These are phyloP conservation scores for Machimus rusticus DNA, from an alignment of 2,888 invertebrate genomes.

Conservation along the genomic window DNA sequence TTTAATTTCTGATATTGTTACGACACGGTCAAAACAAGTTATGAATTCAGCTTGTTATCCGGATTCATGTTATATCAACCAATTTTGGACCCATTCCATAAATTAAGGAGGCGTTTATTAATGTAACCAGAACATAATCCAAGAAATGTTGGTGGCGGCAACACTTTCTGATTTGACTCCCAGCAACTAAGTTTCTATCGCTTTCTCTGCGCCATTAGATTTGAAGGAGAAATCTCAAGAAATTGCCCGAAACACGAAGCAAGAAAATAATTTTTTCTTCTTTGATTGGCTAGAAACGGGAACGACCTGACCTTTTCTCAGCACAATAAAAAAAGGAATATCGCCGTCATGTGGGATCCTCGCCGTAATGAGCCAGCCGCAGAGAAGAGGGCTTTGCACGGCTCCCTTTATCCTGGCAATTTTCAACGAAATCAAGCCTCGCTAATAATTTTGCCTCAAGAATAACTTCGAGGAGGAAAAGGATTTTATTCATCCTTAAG, in stretches of 20 bases:
- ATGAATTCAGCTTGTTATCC: too few species aligned
- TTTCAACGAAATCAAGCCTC: conserved; percentile 17
- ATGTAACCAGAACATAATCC: background rate
- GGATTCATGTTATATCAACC: too few species aligned
- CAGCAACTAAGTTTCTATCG: background rate
- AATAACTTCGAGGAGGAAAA: background rate
- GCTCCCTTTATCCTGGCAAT: background rate
- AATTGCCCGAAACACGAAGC: background rate
- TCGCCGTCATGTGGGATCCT: background rate
- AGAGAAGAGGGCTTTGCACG: background rate
- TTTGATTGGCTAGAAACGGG: background rate
- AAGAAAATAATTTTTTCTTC: background rate
- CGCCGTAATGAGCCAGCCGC: background rate
- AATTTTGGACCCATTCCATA: background rate
- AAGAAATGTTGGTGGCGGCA: background rate
- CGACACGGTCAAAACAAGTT: too few species aligned
- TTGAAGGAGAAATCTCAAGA: background rate
- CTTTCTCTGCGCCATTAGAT: background rate
- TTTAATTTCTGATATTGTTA: background rate
- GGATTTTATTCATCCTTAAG: background rate
- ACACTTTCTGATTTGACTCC: background rate
- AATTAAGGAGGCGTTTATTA: background rate
- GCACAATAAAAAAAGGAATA: background rate
- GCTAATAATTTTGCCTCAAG: conserved; percentile 15
- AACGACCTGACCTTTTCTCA: background rate